Evolutionary conservation across 1,140 invertebrate species (phyloP).

Genomic region (Zaprionus lachaisei): DNA sequence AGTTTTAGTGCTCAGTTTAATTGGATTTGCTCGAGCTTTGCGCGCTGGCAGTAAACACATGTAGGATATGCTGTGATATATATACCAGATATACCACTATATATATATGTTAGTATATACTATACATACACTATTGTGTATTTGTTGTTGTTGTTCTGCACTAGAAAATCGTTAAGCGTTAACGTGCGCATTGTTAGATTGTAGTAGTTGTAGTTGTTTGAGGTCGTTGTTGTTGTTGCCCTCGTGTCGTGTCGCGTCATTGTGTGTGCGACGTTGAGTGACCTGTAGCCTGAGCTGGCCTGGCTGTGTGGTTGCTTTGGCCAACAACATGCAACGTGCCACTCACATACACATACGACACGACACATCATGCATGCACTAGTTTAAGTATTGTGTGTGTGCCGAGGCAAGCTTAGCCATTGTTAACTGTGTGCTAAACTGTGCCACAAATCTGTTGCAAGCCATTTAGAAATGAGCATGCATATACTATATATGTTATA

Average conservation of each 20-base stretch:
- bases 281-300: conserved; percentile 19
- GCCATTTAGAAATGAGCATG: not conserved
- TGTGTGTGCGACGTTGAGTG: conserved; percentile 38
- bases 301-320: not conserved
- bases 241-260: conserved; percentile 53
- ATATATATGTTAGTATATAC: not conserved
- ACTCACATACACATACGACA: not conserved
- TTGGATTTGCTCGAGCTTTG: conserved; percentile 34
- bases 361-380: not conserved
- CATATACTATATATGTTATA: not conserved
- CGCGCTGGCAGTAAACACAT: conserved; percentile 14
- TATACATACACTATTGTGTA: conserved; percentile 14
- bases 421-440: conserved; percentile 45
- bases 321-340: conserved; percentile 55
- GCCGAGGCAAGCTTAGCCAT: conserved; percentile 43
- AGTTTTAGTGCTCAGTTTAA: conserved; percentile 25
- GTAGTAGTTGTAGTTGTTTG: conserved; percentile 29
- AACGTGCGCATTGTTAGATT: conserved; percentile 44
- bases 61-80: not conserved
- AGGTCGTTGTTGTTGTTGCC: conserved; percentile 19
- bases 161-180: conserved; percentile 71
- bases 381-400: conserved; percentile 16
- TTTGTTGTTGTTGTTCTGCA: conserved; percentile 51
- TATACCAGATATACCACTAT: not conserved
- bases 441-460: conserved; percentile 58